A percentile compares a stretch with the other conserved stretches of the same genome.
Conservation (phyloP, 2,113 vertebrate genomes). For the rat (Rattus norvegicus) region GRCr8 NC_086031.1:52329001-52329500, state of each 20-base stretch:
- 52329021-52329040: not conserved
- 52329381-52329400: fast-evolving
- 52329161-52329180: not conserved
- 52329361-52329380: not conserved
- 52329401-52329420: fast-evolving
- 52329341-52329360: not conserved
- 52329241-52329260: not conserved
- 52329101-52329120: not conserved
- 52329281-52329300: not conserved
- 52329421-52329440: not conserved
- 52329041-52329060: not conserved
- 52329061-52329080: not conserved
- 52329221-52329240: no score
- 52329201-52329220: not conserved
- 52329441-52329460: not conserved
- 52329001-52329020: not conserved
- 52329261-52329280: not conserved
- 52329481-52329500: not conserved
- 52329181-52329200: not conserved
- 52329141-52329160: not conserved
- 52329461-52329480: not conserved
- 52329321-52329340: not conserved
- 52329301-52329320: not conserved
- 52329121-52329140: not conserved
- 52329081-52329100: not conserved